Percentiles rank a stretch among this genome's conserved stretches.
Conservation (phyloP, 37 sponge, comb jelly and placozoan species). For the Diacarnus erythraeanus region DNA sequence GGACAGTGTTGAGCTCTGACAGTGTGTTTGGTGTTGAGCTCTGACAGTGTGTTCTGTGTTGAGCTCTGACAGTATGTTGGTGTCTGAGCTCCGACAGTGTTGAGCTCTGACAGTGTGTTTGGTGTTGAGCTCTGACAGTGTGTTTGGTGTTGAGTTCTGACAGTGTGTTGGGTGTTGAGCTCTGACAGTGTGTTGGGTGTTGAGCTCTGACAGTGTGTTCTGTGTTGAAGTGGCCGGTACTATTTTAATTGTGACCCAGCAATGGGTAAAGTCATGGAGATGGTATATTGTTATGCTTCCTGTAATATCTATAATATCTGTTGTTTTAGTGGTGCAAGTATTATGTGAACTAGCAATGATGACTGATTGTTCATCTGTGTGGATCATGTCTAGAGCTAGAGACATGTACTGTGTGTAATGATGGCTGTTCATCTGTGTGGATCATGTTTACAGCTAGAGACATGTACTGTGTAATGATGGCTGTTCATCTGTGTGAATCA, state of each 20-base stretch:
- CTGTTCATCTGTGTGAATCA: slow-evolving; percentile 37
- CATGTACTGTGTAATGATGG: not conserved
- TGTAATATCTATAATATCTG: no score
- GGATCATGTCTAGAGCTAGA: no score
- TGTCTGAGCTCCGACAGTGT: not conserved
- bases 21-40: not conserved
- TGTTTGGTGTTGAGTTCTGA: not conserved
- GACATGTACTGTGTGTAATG: no score
- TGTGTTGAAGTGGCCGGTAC: no score
- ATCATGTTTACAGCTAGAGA: not conserved
- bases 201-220: not conserved
- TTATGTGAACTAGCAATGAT: no score
- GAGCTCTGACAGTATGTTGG: not conserved
- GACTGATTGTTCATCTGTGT: no score
- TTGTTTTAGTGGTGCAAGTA: no score
- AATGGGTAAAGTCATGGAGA: no score
- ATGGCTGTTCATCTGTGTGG: not conserved
- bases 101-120: not conserved
- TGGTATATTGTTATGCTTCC: no score
- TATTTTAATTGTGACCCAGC: no score
- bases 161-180: not conserved
- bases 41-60: not conserved
- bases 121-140: not conserved
- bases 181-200: not conserved
- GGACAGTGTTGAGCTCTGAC: not conserved